phyloP scores from a whole-genome alignment of 2,797 vertebrate genomes.

The Eleutherodactylus coqui region DNA sequence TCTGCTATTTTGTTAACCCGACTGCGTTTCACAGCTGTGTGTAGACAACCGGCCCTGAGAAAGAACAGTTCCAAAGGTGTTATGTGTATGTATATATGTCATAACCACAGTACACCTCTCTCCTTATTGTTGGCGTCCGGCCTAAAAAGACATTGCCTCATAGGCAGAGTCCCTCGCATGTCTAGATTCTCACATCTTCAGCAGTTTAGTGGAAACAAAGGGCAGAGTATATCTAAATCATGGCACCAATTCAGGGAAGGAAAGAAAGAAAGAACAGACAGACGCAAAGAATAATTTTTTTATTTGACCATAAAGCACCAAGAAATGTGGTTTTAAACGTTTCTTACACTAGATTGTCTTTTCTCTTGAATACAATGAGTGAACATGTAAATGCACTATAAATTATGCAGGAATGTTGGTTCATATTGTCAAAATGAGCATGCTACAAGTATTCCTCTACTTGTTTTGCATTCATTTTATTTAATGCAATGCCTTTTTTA shows the following conservation, averaged over 20 bases:
- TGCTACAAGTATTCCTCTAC: not conserved
- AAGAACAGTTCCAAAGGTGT: slow-evolving; percentile 50
- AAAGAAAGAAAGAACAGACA: slow-evolving; percentile 10
- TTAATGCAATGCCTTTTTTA: not conserved
- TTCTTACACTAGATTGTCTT: not conserved
- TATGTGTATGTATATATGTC: slow-evolving; percentile 55
- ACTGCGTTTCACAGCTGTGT: slow-evolving; percentile 36
- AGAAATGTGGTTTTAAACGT: not conserved
- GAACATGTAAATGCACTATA: not conserved
- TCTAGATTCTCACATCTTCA: slow-evolving; percentile 61
- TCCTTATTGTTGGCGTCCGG: slow-evolving; percentile 66
- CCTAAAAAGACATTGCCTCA: slow-evolving; percentile 69
- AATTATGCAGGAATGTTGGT: not conserved
- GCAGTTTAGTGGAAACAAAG: slow-evolving; percentile 30
- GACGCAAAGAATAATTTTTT: not conserved
- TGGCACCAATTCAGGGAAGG: not conserved
- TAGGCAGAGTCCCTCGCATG: slow-evolving; percentile 64
- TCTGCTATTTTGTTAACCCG: slow-evolving; percentile 42
- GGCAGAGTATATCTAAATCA: not conserved
- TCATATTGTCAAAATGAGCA: not conserved
- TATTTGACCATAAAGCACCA: not conserved
- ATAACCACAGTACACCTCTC: slow-evolving; percentile 61
- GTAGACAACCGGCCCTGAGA: slow-evolving; percentile 25
- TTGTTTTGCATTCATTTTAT: not conserved
- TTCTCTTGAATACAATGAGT: not conserved